Conservation (phyloP, 2,797 vertebrate species). For the Pseudomugil tenellus region DNA sequence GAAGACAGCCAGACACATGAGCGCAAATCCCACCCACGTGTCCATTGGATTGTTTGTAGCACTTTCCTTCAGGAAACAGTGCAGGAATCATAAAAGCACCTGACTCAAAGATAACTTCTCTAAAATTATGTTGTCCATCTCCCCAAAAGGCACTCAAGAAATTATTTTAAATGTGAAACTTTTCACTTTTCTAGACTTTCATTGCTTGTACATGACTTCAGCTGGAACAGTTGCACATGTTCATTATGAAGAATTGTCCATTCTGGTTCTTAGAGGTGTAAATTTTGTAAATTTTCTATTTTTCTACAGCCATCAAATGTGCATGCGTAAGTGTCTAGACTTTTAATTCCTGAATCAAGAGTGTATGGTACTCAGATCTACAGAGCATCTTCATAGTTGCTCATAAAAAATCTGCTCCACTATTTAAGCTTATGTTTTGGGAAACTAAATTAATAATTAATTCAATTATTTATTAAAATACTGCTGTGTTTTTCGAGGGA, state of each 20-base stretch:
- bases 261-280: not conserved
- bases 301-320: too few relatives aligned
- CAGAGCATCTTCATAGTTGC: too few relatives aligned
- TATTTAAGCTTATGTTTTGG: not conserved
- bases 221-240: not conserved
- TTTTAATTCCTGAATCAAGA: too few relatives aligned
- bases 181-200: not conserved
- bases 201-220: too few relatives aligned
- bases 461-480: not conserved
- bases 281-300: too few relatives aligned
- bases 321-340: too few relatives aligned
- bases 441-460: not conserved
- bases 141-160: not conserved
- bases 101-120: not conserved
- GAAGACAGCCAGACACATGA: not conserved
- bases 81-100: not conserved
- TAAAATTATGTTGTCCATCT: not conserved
- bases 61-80: not conserved
- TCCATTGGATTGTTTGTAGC: not conserved
- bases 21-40: not conserved
- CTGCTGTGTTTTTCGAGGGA: not conserved
- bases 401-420: not conserved
- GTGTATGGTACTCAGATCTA: too few relatives aligned
- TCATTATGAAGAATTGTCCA: not conserved
- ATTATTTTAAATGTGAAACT: not conserved